Percentiles rank a stretch among this genome's conserved stretches.
Evolutionary conservation across 2,113 vertebrate genomes (phyloP).

Genomic region (Tympanuchus pallidicinctus): DNA sequence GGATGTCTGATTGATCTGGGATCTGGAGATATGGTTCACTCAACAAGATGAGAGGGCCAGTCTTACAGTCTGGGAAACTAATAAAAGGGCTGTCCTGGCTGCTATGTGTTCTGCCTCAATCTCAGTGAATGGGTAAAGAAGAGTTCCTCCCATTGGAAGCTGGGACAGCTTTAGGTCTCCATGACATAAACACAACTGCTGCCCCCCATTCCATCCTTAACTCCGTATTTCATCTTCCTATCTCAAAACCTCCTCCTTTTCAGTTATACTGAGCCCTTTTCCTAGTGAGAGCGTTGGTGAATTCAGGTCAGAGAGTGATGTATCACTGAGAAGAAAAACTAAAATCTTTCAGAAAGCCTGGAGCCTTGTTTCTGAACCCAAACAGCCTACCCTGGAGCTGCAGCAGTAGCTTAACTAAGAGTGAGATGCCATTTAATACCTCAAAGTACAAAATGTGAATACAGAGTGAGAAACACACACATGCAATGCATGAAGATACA

Average conservation of each 20-base stretch:
- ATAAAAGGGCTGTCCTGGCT: not conserved
- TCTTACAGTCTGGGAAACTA: not conserved
- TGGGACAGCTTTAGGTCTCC: not conserved
- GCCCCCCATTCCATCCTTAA: not conserved
- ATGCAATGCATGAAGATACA: not conserved
- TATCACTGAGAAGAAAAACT: fast-evolving
- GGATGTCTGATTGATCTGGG: not conserved
- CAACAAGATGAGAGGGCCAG: not conserved
- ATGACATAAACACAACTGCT: fast-evolving
- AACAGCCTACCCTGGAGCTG: not conserved
- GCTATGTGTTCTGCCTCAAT: not conserved
- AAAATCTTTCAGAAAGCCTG: not conserved
- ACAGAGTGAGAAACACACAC: not conserved
- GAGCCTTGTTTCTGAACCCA: not conserved
- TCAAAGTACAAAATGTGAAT: slow-evolving; percentile 2
- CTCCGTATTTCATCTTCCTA: not conserved
- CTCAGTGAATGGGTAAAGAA: not conserved
- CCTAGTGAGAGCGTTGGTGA: not conserved
- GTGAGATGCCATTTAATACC: not conserved
- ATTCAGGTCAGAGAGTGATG: not conserved
- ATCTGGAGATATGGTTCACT: not conserved
- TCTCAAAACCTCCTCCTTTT: not conserved
- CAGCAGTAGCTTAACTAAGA: not conserved
- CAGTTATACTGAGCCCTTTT: not conserved
- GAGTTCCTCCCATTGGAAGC: not conserved